Evolutionary conservation across 1,140 invertebrate genomes (phyloP).

Genomic region (Druon quercuslanigerum): DNA sequence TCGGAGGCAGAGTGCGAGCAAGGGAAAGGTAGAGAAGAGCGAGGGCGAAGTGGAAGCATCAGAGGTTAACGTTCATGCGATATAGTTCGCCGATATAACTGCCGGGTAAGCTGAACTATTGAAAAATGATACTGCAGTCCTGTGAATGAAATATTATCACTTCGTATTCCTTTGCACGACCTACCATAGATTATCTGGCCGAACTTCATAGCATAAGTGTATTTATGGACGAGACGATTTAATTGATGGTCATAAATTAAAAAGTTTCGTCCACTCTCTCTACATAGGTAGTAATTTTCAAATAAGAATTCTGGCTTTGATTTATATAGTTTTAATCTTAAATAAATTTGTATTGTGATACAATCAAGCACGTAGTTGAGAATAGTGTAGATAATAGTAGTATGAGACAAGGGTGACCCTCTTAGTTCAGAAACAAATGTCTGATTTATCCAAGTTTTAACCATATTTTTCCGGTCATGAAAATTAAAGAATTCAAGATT

Average conservation of each 20-base stretch:
- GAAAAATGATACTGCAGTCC: conserved; percentile 69
- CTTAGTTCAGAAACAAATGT: too few relatives aligned
- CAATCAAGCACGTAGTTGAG: too few relatives aligned
- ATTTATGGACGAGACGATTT: conserved; percentile 24
- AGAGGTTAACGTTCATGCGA: conserved; percentile 58
- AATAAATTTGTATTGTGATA: too few relatives aligned
- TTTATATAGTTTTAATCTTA: too few relatives aligned
- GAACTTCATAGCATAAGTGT: conserved; percentile 23
- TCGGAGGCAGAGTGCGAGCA: conserved; percentile 33
- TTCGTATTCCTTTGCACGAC: conserved; percentile 49
- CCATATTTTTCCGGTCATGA: too few relatives aligned
- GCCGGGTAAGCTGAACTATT: conserved; percentile 62
- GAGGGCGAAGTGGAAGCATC: conserved; percentile 32
- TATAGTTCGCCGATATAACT: conserved; percentile 65
- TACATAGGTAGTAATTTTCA: too few relatives aligned
- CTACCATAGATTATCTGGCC: conserved; percentile 43
- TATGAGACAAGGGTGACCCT: too few relatives aligned
- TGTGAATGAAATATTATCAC: conserved; percentile 72
- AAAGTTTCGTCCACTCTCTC: not conserved
- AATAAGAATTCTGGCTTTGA: too few relatives aligned
- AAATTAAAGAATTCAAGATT: too few relatives aligned
- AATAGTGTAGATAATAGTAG: too few relatives aligned
- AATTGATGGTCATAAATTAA: conserved; percentile 28
- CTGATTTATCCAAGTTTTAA: too few relatives aligned
- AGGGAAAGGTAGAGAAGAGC: conserved; percentile 29